A percentile compares a stretch with the other conserved stretches of the same genome.
Evolutionary conservation across 2,797 vertebrate species (phyloP).

Genomic region (Discoglossus pictus): DNA sequence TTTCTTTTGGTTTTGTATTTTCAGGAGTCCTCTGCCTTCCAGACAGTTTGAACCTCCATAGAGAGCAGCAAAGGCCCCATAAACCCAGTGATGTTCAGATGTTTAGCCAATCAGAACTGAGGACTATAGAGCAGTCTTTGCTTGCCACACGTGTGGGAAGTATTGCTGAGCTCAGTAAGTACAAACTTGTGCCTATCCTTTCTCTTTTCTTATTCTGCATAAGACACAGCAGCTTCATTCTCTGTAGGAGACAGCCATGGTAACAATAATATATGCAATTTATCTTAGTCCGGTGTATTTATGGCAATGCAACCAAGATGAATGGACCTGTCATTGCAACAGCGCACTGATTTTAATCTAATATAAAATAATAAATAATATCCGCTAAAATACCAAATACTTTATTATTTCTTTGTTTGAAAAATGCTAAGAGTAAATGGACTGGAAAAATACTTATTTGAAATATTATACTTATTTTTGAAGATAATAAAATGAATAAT

Average conservation of each 20-base stretch:
- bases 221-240: conserved; percentile 1
- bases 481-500: no score
- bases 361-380: conserved; percentile 9
- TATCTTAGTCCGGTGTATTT: conserved; percentile 32
- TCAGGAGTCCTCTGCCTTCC: conserved; percentile 93
- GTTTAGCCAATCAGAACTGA: conserved; percentile 90
- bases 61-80: conserved; percentile 85
- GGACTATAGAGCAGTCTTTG: conserved; percentile 90
- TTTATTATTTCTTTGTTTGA: no score
- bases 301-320: conserved; percentile 28
- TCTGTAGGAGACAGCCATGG: conserved; percentile 38
- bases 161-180: conserved; percentile 97
- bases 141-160: conserved; percentile 93
- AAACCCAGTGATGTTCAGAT: conserved; percentile 83
- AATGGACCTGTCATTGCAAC: conserved; percentile 26
- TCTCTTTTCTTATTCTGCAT: not conserved
- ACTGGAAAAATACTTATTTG: no score
- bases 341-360: conserved; percentile 16
- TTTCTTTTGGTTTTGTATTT: conserved; percentile 46
- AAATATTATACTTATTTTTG: no score
- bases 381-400: no score
- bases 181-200: conserved; percentile 24
- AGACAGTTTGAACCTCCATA: conserved; percentile 87
- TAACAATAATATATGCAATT: conserved; percentile 34
- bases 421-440: no score